Percentiles rank a stretch among this genome's conserved stretches.
Evolutionary conservation across 2,113 vertebrate genomes (phyloP).

Genomic region (Pedetes capensis): DNA sequence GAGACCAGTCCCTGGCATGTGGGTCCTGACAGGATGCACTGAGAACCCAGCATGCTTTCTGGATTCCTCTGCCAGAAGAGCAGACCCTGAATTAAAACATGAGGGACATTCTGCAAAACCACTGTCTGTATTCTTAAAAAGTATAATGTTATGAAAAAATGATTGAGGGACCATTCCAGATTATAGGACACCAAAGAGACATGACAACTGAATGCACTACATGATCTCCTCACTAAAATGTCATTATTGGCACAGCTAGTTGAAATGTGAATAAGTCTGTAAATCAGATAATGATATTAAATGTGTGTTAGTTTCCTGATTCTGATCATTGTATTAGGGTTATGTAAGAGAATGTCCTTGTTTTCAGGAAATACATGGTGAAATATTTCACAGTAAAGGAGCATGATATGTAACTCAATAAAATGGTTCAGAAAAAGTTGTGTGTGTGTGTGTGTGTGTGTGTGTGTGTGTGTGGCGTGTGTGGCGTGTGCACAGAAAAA

Average conservation of each 20-base stretch:
- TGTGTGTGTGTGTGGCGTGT: background rate
- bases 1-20: background rate
- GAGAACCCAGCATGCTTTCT: background rate
- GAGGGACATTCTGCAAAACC: background rate
- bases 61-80: background rate
- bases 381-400: background rate
- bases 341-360: background rate
- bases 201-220: fast-evolving
- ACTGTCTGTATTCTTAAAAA: background rate
- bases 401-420: background rate
- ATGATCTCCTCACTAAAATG: background rate
- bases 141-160: background rate
- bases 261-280: background rate
- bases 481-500: background rate
- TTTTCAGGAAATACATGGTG: background rate
- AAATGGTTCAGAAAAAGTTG: background rate
- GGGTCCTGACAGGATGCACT: fast-evolving
- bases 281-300: background rate
- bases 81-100: too few relatives aligned
- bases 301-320: background rate
- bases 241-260: background rate
- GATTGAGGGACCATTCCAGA: background rate
- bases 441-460: background rate
- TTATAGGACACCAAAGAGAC: background rate
- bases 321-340: background rate